Evolutionary conservation across 2,888 invertebrate genomes (phyloP).

Genomic region (Luffia ferchaultella): DNA sequence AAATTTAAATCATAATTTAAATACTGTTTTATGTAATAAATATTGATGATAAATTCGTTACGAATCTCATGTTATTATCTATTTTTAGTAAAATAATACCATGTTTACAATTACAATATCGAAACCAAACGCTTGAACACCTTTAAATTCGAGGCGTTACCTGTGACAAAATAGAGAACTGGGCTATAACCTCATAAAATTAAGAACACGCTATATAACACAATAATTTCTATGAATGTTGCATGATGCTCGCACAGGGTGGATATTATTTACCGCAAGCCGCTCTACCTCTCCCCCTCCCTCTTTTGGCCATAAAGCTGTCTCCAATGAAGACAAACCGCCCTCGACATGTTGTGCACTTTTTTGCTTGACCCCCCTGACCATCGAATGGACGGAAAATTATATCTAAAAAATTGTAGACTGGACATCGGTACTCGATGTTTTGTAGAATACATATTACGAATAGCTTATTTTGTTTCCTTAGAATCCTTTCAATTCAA

Average conservation of each 20-base stretch:
- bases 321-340: slow-evolving; percentile 54
- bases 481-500: too few relatives aligned
- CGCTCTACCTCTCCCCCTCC: slow-evolving; percentile 18
- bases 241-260: slow-evolving; percentile 47
- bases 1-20: too few relatives aligned
- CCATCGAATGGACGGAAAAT: neutral
- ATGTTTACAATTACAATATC: too few relatives aligned
- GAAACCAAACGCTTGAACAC: too few relatives aligned
- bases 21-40: too few relatives aligned
- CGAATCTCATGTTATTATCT: too few relatives aligned
- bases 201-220: slow-evolving; percentile 24
- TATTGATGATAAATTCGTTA: too few relatives aligned
- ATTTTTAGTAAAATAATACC: too few relatives aligned
- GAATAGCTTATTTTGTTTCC: too few relatives aligned
- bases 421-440: neutral
- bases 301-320: slow-evolving; percentile 42
- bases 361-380: slow-evolving; percentile 50
- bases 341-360: slow-evolving; percentile 33
- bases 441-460: neutral
- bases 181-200: slow-evolving; percentile 10
- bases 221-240: slow-evolving; percentile 49
- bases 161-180: too few relatives aligned
- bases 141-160: too few relatives aligned
- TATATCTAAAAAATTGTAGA: neutral
- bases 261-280: slow-evolving; percentile 54